phyloP scores from a whole-genome alignment of 2,888 invertebrate species.

The Drosophila prostipennis region DNA sequence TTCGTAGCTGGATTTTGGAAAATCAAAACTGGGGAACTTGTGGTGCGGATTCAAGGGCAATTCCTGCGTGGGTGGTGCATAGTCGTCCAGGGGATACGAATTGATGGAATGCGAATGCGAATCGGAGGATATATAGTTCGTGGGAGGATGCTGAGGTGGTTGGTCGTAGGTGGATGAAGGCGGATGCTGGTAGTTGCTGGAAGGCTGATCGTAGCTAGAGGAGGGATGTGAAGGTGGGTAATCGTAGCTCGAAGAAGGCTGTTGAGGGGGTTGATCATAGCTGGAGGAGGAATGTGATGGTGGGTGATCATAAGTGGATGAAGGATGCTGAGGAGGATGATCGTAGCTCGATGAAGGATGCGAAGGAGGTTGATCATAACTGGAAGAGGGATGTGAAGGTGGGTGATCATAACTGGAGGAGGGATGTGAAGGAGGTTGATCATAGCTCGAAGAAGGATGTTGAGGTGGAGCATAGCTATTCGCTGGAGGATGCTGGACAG shows the following conservation, averaged over 20 bases:
- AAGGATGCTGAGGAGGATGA: slow-evolving; percentile 55
- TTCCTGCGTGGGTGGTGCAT: slow-evolving; percentile 74
- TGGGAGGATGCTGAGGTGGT: slow-evolving; percentile 24
- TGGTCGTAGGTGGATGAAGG: slow-evolving; percentile 12
- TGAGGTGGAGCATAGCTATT: slow-evolving; percentile 25
- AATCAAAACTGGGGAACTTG: slow-evolving; percentile 81
- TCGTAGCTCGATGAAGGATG: slow-evolving; percentile 15
- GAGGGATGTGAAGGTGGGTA: slow-evolving; percentile 20
- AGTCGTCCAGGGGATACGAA: slow-evolving; percentile 59
- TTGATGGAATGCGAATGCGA: slow-evolving; percentile 43
- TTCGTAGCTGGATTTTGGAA: slow-evolving; percentile 83
- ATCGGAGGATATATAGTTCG: slow-evolving; percentile 43
- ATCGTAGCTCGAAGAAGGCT: slow-evolving; percentile 16
- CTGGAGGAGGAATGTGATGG: slow-evolving; percentile 39
- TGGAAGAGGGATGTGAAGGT: slow-evolving; percentile 9
- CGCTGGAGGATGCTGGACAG: slow-evolving; percentile 20
- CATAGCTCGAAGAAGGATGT: slow-evolving; percentile 21
- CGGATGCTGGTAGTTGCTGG: slow-evolving; percentile 22
- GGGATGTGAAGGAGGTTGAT: slow-evolving; percentile 43
- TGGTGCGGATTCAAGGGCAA: slow-evolving; percentile 81
- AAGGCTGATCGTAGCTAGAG: slow-evolving; percentile 4
- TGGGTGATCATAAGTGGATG: slow-evolving; percentile 38
- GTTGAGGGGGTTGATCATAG: slow-evolving; percentile 9
- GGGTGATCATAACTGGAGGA: slow-evolving; percentile 14
- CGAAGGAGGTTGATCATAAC: slow-evolving; percentile 43